These are phyloP conservation scores for Chironomus tentans DNA, from an alignment of 2,888 invertebrate species.

Conservation along the genomic window DNA sequence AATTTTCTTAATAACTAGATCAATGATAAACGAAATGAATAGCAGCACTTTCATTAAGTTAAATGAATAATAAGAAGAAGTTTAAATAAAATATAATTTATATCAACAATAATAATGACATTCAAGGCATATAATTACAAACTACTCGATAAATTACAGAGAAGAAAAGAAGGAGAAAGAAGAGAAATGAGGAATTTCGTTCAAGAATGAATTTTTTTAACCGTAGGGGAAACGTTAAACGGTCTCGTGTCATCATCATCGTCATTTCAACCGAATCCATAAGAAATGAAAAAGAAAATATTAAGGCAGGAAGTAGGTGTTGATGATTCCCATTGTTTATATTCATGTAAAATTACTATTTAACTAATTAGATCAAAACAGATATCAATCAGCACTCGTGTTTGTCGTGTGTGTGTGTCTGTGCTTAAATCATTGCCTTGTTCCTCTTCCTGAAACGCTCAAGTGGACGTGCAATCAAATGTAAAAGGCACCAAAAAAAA, in stretches of 20 bases:
- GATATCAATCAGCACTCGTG: slow-evolving; percentile 20
- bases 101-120: too few relatives aligned
- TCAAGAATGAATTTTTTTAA: neutral
- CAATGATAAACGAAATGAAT: too few relatives aligned
- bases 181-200: neutral
- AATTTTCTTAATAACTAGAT: too few relatives aligned
- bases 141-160: too few relatives aligned
- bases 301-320: slow-evolving; percentile 20
- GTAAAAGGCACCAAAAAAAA: neutral
- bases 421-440: neutral
- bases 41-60: too few relatives aligned
- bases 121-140: too few relatives aligned
- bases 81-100: too few relatives aligned
- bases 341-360: neutral
- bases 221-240: slow-evolving; percentile 2
- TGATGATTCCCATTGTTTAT: neutral
- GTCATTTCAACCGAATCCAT: neutral
- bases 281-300: neutral
- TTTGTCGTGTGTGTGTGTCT: neutral
- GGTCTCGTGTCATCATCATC: slow-evolving; percentile 19
- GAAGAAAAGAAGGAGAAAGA: neutral
- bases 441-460: neutral
- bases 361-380: slow-evolving; percentile 21
- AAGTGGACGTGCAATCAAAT: slow-evolving; percentile 2
- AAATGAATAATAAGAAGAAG: too few relatives aligned